phyloP scores from a whole-genome alignment of 2,888 invertebrate genomes.

The Agrilus cyanescens region DNA sequence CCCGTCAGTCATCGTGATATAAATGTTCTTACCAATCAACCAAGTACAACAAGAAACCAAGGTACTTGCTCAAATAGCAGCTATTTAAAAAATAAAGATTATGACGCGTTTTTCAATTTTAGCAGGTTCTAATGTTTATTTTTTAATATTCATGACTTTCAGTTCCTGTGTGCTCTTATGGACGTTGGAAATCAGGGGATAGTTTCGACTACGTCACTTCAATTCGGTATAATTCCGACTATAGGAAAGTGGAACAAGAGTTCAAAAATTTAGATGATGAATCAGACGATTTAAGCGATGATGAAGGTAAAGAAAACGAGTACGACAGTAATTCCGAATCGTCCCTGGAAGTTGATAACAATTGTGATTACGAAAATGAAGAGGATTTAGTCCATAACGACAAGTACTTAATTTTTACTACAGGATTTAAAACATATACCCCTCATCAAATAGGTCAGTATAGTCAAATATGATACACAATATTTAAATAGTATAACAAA shows the following conservation, averaged over 20 bases:
- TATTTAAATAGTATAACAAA: neutral
- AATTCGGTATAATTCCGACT: conserved; percentile 52
- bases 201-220: conserved; percentile 42
- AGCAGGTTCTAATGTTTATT: no score
- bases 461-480: neutral
- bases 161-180: neutral
- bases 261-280: conserved; percentile 25
- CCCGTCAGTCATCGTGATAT: conserved; percentile 42
- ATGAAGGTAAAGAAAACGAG: conserved; percentile 16
- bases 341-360: conserved; percentile 17
- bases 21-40: conserved; percentile 21
- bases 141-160: no score
- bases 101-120: no score
- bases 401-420: conserved; percentile 72
- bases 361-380: conserved; percentile 24
- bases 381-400: conserved; percentile 42
- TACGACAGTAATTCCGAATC: conserved; percentile 18
- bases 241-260: conserved; percentile 42
- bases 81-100: no score
- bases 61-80: conserved; percentile 8
- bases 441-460: conserved; percentile 65
- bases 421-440: conserved; percentile 70
- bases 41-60: conserved; percentile 14
- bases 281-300: conserved; percentile 23
- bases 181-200: conserved; percentile 21